A percentile compares a stretch with the other conserved stretches of the same genome.
Conservation (phyloP, 1,140 invertebrate species). For the Camponotus pennsylvanicus region DNA sequence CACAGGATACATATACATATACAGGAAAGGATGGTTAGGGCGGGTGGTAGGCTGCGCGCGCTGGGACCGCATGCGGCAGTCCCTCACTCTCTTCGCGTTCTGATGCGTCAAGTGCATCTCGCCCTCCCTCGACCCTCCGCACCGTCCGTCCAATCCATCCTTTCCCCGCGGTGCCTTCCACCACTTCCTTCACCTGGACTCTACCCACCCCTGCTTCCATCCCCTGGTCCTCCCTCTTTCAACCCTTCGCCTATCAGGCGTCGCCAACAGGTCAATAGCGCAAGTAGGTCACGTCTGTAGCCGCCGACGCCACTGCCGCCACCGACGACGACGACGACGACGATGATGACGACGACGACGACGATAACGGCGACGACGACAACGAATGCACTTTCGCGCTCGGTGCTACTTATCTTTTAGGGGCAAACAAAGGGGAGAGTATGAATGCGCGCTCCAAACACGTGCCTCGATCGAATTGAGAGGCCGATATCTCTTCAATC, state of each 20-base stretch:
- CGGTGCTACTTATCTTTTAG: constrained; percentile 43
- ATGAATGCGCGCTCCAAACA: constrained; percentile 29
- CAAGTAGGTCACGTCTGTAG: constrained; percentile 81
- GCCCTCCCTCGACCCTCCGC: constrained; percentile 58
- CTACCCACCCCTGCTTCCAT: constrained; percentile 58
- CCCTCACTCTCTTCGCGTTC: constrained; percentile 75
- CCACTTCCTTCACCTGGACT: constrained; percentile 70
- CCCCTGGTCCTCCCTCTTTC: constrained; percentile 56
- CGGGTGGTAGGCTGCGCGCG: constrained; percentile 79
- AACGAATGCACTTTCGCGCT: constrained; percentile 70
- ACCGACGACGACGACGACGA: constrained; percentile 50
- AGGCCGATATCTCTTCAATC: background rate
- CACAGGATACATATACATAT: constrained; percentile 9
- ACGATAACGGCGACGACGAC: constrained; percentile 56
- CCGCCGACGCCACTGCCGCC: constrained; percentile 56
- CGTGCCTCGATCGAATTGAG: constrained; percentile 7
- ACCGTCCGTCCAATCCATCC: constrained; percentile 19
- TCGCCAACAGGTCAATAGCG: constrained; percentile 80
- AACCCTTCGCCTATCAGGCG: constrained; percentile 71
- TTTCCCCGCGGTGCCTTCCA: constrained; percentile 57
- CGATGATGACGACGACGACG: background rate
- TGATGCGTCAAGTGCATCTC: constrained; percentile 82
- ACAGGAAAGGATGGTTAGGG: constrained; percentile 61
- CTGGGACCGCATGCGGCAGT: constrained; percentile 82
- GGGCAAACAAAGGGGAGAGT: constrained; percentile 41